phyloP scores from a whole-genome alignment of 2,888 invertebrate genomes.

The Plebejus argus region DNA sequence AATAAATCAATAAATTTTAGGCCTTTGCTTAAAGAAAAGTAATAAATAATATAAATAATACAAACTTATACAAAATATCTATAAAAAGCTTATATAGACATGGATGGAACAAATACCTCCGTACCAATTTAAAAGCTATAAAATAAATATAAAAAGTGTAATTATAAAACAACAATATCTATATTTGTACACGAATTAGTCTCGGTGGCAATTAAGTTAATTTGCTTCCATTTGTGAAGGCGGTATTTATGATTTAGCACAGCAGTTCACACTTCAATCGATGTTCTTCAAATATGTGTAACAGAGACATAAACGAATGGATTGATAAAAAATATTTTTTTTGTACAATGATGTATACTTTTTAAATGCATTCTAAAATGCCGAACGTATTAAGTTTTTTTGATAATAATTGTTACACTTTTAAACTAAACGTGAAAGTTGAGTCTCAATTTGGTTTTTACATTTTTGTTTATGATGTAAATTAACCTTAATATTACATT shows the following conservation, averaged over 20 bases:
- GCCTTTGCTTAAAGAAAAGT: neutral
- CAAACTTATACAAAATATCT: neutral
- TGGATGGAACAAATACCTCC: neutral
- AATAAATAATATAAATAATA: too few species aligned
- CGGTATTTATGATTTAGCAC: conserved; percentile 47
- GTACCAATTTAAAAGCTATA: neutral
- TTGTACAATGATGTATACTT: neutral
- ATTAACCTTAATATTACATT: too few species aligned
- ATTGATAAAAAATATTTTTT: neutral
- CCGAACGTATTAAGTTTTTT: too few species aligned
- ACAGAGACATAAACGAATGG: neutral
- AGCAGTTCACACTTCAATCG: conserved; percentile 65
- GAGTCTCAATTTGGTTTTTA: too few species aligned
- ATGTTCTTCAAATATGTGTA: conserved; percentile 60
- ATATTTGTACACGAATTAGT: conserved; percentile 26
- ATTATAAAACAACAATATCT: neutral
- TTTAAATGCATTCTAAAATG: neutral
- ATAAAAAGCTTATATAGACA: neutral
- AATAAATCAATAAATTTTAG: too few species aligned
- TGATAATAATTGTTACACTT: neutral
- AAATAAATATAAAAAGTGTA: neutral
- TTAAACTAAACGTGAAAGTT: too few species aligned
- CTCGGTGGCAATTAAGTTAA: conserved; percentile 36
- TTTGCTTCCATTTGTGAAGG: conserved; percentile 45
- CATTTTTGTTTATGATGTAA: too few species aligned